Evolutionary conservation across 2,888 invertebrate species (phyloP), one percentile per base, ranked within the genome.

Genomic region (Apamea sordens): DNA sequence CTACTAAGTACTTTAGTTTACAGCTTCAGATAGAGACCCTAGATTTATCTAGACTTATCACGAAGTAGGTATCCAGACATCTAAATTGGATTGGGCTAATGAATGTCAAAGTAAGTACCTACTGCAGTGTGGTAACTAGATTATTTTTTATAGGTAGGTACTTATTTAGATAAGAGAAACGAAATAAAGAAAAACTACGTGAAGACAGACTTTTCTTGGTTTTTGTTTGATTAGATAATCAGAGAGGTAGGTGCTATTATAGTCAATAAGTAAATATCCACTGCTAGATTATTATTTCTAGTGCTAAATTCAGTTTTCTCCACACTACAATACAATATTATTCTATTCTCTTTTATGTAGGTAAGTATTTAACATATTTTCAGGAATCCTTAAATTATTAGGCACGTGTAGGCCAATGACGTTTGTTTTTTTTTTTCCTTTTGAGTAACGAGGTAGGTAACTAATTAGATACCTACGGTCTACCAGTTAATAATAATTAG

Each of bases 1-100:
- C 50, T 24, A 63, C 64, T 65, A 79, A 71, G 28, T 50, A 36
- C 61, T 56, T 74, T 53, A 53, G 63, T 85, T 85, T 74, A 85
- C 65, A 81, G 63, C 73, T 56, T 73, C 28, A 63, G 81, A 85
- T 80, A 70, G 67, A 28, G 67, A 64, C 32, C 72, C 24, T 59
- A 70, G 36, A 73, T 73, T 81, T 85, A 72, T 72, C 36, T 75
- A 69, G 71, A 36, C 75, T 72, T 80, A 53, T 71, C 73, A 70
- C 70, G 53, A 73, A 81, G n/a, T 53, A 69, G 32, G 56, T 50
- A 69, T 24, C 47, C 53, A 76, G 53, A 56, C 59, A 15, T 24
- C 83, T 73, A 56, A 76, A 82, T 82, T 70, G 32, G 69, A 76
- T 76, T 69, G 50, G n/a, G 21, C 75, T 73, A 53, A 85, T 74